Evolutionary conservation across 2,113 vertebrate genomes (phyloP).

Genomic region (Erythrocercus mccallii): DNA sequence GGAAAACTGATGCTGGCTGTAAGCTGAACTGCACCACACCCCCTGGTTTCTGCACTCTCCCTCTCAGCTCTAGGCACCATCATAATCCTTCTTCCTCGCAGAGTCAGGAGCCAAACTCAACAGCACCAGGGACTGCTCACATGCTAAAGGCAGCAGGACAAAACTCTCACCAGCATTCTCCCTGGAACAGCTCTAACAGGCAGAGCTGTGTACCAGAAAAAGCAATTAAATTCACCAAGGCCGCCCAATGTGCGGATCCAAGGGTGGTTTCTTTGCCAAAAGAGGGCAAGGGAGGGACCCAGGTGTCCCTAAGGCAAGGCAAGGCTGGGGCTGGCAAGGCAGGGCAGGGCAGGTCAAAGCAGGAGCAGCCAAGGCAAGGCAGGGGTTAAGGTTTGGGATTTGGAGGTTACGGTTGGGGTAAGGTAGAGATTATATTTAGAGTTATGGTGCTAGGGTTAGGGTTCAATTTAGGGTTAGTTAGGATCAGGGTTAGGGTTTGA

Average conservation of each 20-base stretch:
- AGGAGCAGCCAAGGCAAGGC: neutral
- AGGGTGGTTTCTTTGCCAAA: neutral
- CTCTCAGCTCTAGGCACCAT: neutral
- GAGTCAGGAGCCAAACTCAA: neutral
- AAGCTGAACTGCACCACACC: neutral
- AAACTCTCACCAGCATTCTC: neutral
- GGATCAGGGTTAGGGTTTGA: neutral
- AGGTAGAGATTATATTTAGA: neutral
- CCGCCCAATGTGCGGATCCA: neutral
- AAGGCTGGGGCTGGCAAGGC: neutral
- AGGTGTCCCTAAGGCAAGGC: accelerated
- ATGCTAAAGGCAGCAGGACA: neutral
- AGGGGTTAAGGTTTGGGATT: neutral
- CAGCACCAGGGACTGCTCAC: neutral
- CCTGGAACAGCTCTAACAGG: neutral
- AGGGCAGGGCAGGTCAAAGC: neutral
- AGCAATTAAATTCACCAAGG: neutral
- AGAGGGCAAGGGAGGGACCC: neutral
- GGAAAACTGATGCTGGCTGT: too few species aligned
- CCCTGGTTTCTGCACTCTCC: neutral
- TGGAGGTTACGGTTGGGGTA: neutral
- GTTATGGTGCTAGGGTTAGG: neutral
- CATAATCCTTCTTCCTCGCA: neutral
- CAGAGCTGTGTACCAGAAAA: neutral
- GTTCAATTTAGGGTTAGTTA: neutral